Evolutionary conservation across 2,797 vertebrate genomes (phyloP).

Genomic region (Pogonophryne albipinna): DNA sequence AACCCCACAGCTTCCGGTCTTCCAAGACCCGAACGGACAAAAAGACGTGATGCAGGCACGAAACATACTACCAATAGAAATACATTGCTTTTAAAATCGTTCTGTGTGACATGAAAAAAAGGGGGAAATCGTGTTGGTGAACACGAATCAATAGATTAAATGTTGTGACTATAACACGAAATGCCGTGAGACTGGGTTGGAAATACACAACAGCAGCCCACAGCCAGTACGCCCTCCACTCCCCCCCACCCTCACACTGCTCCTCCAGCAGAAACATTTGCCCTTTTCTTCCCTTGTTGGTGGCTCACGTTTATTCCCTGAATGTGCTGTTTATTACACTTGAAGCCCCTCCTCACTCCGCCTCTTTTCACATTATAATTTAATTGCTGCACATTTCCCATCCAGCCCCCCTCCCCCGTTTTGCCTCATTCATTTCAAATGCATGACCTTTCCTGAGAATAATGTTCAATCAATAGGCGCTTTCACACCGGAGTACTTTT

Average conservation of each 20-base stretch:
- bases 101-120: too few relatives aligned
- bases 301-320: constrained; percentile 57
- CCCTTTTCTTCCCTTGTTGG: constrained; percentile 62
- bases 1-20: too few relatives aligned
- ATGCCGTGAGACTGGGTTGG: too few relatives aligned
- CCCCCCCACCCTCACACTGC: background rate
- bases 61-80: too few relatives aligned
- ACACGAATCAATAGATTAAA: too few relatives aligned
- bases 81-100: too few relatives aligned
- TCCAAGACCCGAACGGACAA: too few relatives aligned
- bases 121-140: too few relatives aligned
- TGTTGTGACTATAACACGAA: too few relatives aligned
- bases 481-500: constrained; percentile 40
- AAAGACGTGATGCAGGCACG: too few relatives aligned
- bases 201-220: constrained; percentile 49
- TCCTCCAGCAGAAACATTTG: constrained; percentile 57
- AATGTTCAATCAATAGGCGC: constrained; percentile 83
- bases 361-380: constrained; percentile 68
- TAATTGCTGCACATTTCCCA: constrained; percentile 55
- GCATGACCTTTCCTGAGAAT: constrained; percentile 83
- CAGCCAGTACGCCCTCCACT: constrained; percentile 46
- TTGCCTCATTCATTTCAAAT: constrained; percentile 78
- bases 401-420: constrained; percentile 20
- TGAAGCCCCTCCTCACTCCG: constrained; percentile 31
- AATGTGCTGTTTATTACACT: constrained; percentile 65